These are phyloP conservation scores for Sarcophaga bullata DNA, from an alignment of 1,140 invertebrate species.

Conservation along the genomic window DNA sequence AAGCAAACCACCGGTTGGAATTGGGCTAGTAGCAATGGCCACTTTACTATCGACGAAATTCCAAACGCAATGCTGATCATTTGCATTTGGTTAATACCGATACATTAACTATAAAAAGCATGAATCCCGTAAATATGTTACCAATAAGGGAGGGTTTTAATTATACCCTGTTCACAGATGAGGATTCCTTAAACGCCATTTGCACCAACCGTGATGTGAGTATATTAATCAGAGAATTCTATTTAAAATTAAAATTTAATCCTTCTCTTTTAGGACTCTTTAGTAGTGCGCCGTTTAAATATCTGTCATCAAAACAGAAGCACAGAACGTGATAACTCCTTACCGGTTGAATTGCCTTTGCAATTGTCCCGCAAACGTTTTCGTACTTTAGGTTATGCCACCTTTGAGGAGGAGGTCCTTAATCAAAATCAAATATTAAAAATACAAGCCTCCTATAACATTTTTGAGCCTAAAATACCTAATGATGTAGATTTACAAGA, in stretches of 20 bases:
- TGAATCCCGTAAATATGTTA: conserved; percentile 59
- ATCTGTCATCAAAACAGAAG: conserved; percentile 56
- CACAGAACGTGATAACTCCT: conserved; percentile 53
- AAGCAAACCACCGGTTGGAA: conserved; percentile 79
- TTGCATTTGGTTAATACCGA: conserved; percentile 62
- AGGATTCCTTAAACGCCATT: conserved; percentile 65
- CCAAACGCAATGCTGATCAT: conserved; percentile 57
- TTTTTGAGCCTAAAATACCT: conserved; percentile 63
- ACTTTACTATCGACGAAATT: conserved; percentile 62
- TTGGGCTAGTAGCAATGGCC: conserved; percentile 79
- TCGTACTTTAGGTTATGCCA: conserved; percentile 77
- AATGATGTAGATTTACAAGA: conserved; percentile 56
- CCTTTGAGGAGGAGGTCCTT: conserved; percentile 75
- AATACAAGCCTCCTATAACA: conserved; percentile 63
- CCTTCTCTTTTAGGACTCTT: conserved; percentile 51
- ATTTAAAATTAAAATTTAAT: conserved; percentile 3
- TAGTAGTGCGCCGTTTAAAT: conserved; percentile 62
- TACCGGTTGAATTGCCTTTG: conserved; percentile 76
- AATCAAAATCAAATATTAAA: conserved; percentile 65
- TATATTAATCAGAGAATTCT: neutral
- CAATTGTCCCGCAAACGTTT: conserved; percentile 85
- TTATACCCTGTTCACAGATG: conserved; percentile 63
- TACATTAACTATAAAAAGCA: conserved; percentile 57
- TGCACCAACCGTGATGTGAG: conserved; percentile 64
- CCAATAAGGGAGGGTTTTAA: conserved; percentile 61